Conservation (phyloP, 2,797 vertebrate genomes). For the Psittacula derbiana region DNA sequence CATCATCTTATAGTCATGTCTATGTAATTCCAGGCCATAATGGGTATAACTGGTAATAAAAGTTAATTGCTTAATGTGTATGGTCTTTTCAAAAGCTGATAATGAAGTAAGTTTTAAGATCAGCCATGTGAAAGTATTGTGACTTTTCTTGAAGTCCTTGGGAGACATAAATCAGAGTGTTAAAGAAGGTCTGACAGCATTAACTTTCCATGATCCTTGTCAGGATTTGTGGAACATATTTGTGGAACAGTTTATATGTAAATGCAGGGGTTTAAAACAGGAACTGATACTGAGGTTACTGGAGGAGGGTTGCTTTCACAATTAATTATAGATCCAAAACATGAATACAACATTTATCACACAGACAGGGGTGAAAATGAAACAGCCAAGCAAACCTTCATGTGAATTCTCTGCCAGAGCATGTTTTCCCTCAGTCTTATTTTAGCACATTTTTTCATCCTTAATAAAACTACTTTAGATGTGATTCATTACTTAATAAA, state of each 20-base stretch:
- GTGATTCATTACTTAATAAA: background rate
- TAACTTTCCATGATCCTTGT: constrained; percentile 4
- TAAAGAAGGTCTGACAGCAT: background rate
- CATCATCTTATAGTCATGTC: background rate
- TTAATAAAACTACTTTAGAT: background rate
- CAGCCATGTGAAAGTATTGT: background rate
- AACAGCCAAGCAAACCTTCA: constrained; percentile 4
- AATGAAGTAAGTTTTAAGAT: background rate
- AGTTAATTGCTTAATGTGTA: background rate
- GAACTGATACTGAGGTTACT: constrained; percentile 29
- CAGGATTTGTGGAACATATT: background rate
- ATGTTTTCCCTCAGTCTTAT: background rate
- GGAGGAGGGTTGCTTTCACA: background rate
- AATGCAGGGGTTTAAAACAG: background rate
- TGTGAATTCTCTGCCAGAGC: background rate
- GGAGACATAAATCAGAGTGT: constrained; percentile 4
- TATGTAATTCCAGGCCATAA: background rate
- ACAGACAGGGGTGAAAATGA: constrained; percentile 31
- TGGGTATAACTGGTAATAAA: background rate
- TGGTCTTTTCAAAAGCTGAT: background rate
- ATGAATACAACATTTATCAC: background rate
- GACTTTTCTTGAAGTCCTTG: background rate
- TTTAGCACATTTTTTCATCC: background rate
- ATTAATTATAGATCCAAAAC: background rate
- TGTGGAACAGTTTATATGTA: constrained; percentile 38